Evolutionary conservation across 1,140 invertebrate genomes (phyloP).

Genomic region (Pseudomyrmex concolor): DNA sequence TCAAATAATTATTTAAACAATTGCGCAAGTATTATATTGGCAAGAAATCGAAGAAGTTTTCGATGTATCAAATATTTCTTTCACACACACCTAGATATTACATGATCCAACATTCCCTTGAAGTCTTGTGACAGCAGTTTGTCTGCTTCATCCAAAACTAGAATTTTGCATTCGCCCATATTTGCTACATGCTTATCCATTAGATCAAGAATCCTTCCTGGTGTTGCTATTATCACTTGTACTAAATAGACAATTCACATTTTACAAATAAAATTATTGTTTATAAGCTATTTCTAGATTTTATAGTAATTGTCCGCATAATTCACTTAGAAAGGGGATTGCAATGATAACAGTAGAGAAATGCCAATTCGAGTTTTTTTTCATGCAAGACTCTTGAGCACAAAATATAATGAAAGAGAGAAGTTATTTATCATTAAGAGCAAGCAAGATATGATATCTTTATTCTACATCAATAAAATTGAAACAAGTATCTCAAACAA

Average conservation of each 20-base stretch:
- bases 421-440: too few species aligned
- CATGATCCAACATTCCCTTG: conserved; percentile 98
- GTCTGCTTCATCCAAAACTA: conserved; percentile 99
- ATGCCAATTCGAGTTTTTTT: too few species aligned
- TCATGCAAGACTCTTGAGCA: too few species aligned
- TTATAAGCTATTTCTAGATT: conserved; percentile 13
- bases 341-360: too few species aligned
- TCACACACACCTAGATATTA: conserved; percentile 91
- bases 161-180: conserved; percentile 97
- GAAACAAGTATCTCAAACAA: too few species aligned
- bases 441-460: too few species aligned
- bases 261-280: too few species aligned
- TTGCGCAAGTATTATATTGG: too few species aligned
- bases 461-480: too few species aligned
- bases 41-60: too few species aligned
- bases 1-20: neutral
- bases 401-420: too few species aligned
- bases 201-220: conserved; percentile 99
- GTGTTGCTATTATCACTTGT: conserved; percentile 99
- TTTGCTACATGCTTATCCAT: conserved; percentile 99
- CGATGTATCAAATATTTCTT: conserved; percentile 3
- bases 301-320: conserved; percentile 74
- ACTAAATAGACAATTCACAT: conserved; percentile 86
- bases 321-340: too few species aligned
- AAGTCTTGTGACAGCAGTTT: conserved; percentile 99